Conservation (phyloP, 2,797 vertebrate genomes). For the Choloepus didactylus region DNA sequence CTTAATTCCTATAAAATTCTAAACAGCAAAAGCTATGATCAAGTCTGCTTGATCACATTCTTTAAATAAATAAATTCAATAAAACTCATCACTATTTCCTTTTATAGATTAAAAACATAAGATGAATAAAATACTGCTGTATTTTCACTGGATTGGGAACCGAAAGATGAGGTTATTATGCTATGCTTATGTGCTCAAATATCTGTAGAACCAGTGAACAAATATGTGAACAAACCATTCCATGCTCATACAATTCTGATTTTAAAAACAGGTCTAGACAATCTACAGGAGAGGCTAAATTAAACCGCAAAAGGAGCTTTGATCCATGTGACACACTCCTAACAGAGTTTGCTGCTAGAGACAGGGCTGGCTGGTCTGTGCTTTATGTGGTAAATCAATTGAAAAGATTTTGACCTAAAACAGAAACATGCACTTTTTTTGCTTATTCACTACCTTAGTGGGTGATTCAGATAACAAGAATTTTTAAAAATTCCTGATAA, state of each 20-base stretch:
- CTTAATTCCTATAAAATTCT: conserved; percentile 50
- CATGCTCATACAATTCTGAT: neutral
- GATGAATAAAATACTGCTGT: conserved; percentile 11
- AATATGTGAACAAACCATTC: neutral
- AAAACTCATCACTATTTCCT: conserved; percentile 1
- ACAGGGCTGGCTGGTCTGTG: neutral
- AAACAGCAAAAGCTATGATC: neutral
- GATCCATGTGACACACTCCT: neutral
- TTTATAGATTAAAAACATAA: conserved; percentile 51
- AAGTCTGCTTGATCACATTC: neutral
- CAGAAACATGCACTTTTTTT: neutral
- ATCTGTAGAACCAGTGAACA: conserved; percentile 6
- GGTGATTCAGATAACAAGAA: neutral
- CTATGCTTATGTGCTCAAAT: neutral
- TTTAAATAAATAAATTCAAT: conserved; percentile 54
- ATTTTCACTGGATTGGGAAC: conserved; percentile 16
- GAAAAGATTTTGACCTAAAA: conserved; percentile 17
- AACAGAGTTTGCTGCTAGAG: neutral
- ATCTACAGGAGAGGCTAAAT: neutral
- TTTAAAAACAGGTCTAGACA: conserved; percentile 50
- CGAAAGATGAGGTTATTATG: conserved; percentile 28
- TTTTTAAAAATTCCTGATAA: conserved; percentile 38
- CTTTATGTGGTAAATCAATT: neutral
- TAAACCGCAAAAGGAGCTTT: neutral
- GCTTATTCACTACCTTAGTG: neutral